A percentile compares a stretch with the other conserved stretches of the same genome.
These are phyloP conservation scores for Spatulosminthurus flaviceps DNA, from an alignment of 2,888 invertebrate genomes.

Conservation along the genomic window DNA sequence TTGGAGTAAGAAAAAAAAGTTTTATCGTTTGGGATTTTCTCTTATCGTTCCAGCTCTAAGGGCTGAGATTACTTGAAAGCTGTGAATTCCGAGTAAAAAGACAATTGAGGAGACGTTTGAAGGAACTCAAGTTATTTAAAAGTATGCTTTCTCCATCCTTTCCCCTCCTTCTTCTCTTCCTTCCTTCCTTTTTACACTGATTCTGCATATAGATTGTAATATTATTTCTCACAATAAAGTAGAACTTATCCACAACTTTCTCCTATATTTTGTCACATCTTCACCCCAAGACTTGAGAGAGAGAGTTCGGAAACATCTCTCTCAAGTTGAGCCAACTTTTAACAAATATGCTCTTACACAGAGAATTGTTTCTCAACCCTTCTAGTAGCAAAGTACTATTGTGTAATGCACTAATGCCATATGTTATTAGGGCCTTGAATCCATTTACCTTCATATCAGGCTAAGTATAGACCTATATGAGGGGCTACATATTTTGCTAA, in stretches of 20 bases:
- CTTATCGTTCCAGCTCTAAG: background rate
- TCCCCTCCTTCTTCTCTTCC: background rate
- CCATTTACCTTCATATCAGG: no score
- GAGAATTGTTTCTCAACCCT: no score
- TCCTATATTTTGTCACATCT: background rate
- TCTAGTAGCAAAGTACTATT: no score
- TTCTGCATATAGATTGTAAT: slow-evolving; percentile 2
- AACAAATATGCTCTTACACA: no score
- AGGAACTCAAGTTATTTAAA: slow-evolving; percentile 25
- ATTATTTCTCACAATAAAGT: background rate
- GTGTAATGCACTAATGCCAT: no score
- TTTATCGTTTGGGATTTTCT: background rate
- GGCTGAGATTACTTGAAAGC: slow-evolving; percentile 37
- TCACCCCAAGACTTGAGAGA: no score
- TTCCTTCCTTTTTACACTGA: background rate
- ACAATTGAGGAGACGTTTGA: slow-evolving; percentile 33
- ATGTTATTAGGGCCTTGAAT: no score
- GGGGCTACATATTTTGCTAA: no score
- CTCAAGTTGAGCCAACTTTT: no score
- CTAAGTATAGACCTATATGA: no score
- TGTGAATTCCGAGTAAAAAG: slow-evolving; percentile 32
- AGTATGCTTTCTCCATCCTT: slow-evolving; percentile 2
- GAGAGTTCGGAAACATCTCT: no score
- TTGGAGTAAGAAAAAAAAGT: background rate
- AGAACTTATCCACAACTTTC: background rate